Evolutionary conservation across 2,797 vertebrate genomes (phyloP).

Genomic region (Xiphophorus birchmanni): DNA sequence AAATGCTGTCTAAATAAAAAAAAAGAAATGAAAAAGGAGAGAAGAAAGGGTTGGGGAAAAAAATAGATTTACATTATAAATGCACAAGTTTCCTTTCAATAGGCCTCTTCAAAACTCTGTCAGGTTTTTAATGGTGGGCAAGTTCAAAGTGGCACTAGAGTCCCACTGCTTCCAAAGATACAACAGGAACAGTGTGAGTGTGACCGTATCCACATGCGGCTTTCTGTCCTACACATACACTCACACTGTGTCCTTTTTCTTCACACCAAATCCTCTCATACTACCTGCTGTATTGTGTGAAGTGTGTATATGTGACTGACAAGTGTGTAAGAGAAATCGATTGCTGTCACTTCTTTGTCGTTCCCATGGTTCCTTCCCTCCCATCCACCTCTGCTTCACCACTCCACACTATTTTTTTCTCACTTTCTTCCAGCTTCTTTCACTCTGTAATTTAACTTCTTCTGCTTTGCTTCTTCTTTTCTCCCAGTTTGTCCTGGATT

Average conservation of each 20-base stretch:
- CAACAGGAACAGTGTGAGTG: conserved; percentile 65
- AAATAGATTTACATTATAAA: conserved; percentile 96
- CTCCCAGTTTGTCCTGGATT: conserved; percentile 75
- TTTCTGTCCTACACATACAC: conserved; percentile 25
- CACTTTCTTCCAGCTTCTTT: conserved; percentile 17
- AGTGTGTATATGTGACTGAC: conserved; percentile 34
- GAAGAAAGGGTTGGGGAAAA: conserved; percentile 70
- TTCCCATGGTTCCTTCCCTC: conserved; percentile 32
- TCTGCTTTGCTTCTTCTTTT: conserved; percentile 39
- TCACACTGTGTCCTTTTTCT: conserved; percentile 48
- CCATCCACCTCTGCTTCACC: conserved; percentile 25
- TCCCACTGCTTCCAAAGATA: conserved; percentile 89
- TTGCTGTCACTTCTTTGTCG: conserved; percentile 36
- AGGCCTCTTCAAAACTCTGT: conserved; percentile 90
- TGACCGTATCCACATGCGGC: conserved; percentile 37
- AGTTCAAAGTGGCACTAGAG: conserved; percentile 93
- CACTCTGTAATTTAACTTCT: conserved; percentile 24
- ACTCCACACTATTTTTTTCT: not conserved
- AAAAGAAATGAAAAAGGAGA: conserved; percentile 18
- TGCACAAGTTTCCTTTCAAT: conserved; percentile 89
- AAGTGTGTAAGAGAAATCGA: conserved; percentile 31
- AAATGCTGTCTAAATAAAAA: conserved; percentile 92
- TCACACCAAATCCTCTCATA: conserved; percentile 28
- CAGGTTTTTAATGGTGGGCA: conserved; percentile 92
- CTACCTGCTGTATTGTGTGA: conserved; percentile 34